Percentiles rank a stretch among this genome's conserved stretches.
These are phyloP conservation scores for Polyommatus iphigenia DNA, from an alignment of 2,888 invertebrate genomes.

Conservation along the genomic window DNA sequence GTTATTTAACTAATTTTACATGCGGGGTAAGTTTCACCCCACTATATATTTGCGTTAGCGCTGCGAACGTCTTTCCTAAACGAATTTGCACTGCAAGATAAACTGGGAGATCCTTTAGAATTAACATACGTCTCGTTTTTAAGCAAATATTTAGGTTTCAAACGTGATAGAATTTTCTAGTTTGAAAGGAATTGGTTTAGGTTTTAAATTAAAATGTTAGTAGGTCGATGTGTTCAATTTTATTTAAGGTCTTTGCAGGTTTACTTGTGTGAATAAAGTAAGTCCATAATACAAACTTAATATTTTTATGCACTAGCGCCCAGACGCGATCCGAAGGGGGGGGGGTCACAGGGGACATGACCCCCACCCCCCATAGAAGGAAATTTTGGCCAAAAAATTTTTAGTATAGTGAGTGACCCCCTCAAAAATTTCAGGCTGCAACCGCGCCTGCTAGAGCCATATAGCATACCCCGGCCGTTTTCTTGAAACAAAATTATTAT, in stretches of 20 bases:
- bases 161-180: conserved; percentile 27
- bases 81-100: conserved; percentile 47
- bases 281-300: no score
- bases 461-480: no score
- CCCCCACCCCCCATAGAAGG: no score
- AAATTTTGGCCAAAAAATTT: no score
- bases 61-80: conserved; percentile 42
- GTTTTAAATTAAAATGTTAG: conserved; percentile 9
- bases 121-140: conserved; percentile 52
- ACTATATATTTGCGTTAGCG: conserved; percentile 48
- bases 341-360: no score
- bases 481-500: no score
- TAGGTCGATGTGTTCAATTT: neutral
- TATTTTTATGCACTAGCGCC: no score
- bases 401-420: no score
- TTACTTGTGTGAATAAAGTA: no score
- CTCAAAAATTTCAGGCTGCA: no score
- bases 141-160: conserved; percentile 50
- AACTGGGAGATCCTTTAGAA: conserved; percentile 51
- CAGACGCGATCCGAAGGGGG: no score
- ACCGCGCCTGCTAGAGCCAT: no score
- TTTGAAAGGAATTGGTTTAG: conserved; percentile 15
- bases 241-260: neutral
- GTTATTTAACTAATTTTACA: conserved; percentile 74
- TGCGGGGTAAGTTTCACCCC: conserved; percentile 69